Base-by-base conservation (phyloP, 2,113 vertebrate genomes). In the Muscicapa adusta region DNA sequence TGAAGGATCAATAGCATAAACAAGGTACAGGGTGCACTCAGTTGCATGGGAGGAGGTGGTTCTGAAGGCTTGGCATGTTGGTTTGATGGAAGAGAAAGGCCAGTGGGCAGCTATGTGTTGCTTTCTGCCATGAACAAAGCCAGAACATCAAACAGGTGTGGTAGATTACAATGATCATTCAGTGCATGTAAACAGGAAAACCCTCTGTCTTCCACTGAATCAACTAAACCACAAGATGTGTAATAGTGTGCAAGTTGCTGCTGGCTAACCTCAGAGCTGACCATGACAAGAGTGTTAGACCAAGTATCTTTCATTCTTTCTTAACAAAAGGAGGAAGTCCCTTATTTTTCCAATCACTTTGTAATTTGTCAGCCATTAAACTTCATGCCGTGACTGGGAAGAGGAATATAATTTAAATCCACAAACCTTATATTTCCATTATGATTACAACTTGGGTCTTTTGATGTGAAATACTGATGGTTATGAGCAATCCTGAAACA, bases 71-170 rank as follows among this genome's bases (percentile, higher is more conserved):
- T 78, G 63, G 20, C n/a, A 4, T 1, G 0, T 61, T 2, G 1
- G 43, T 42, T 43, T 5, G 6, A 14, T 66, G 65, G 62, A 56
- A 54, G 8, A 57, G 68, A 71, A 60, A 63, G 40, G 73, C 73
- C 56, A 42, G 1, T 13, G 63, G 5, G 1, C 29, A 76, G 3
- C 65, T 36, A 1, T 0, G 0, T 56, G 24, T 12, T 87, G 53
- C 60, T 54, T 75, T 75, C 18, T 91, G 61, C 77, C 66, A 12
- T 43, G 51, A 88, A 43, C 34, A 56, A 68, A 73, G 14, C 15
- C 58, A 83, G 74, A 90, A 42, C 50, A 45, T 12, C 10, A 13
- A 51, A 23, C 50, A 5, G 66, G 14, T 53, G 13, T n/a, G 75
- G 36, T n/a, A 79, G 67, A 56, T n/a, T 42, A 74, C 62, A 94